Evolutionary conservation across 2,888 invertebrate species (phyloP).

Genomic region (Emmelina monodactyla): DNA sequence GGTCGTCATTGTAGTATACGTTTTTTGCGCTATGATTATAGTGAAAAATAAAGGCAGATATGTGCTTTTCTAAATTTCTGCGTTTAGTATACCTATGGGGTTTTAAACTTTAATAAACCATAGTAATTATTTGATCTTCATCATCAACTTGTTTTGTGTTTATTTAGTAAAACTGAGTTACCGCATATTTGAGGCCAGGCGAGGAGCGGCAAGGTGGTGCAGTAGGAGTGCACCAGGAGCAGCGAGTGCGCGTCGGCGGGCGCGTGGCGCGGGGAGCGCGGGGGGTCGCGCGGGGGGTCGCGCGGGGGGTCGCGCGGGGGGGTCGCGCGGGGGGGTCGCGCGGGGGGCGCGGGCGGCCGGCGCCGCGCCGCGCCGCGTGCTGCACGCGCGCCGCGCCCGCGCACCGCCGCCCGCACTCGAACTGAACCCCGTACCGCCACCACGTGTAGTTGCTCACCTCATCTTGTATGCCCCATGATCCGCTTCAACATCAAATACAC

Average conservation of each 20-base stretch:
- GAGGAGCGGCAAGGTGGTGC: constrained; percentile 22
- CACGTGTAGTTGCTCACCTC: constrained; percentile 32
- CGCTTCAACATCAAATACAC: too few species aligned
- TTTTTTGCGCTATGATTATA: too few species aligned
- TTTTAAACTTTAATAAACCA: constrained; percentile 3
- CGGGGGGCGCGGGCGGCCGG: constrained; percentile 4
- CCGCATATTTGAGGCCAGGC: constrained; percentile 29
- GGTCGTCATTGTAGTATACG: too few species aligned
- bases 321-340: background rate
- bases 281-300: background rate
- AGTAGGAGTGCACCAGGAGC: constrained; percentile 18
- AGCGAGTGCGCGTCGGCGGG: constrained; percentile 18
- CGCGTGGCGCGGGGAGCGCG: constrained; percentile 1
- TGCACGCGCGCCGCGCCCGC: constrained; percentile 21
- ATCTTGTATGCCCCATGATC: constrained; percentile 27
- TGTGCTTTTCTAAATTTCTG: too few species aligned
- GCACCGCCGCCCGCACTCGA: constrained; percentile 31
- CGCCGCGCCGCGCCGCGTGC: constrained; percentile 17
- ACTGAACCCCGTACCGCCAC: constrained; percentile 31
- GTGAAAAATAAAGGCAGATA: too few species aligned
- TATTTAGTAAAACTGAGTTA: constrained; percentile 22
- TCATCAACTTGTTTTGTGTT: constrained; percentile 18
- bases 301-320: constrained; percentile 2
- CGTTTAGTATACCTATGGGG: too few species aligned
- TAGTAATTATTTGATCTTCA: constrained; percentile 9